Evolutionary conservation across 2,888 invertebrate species (phyloP).

Genomic region (Pachycephus smyrnensis): DNA sequence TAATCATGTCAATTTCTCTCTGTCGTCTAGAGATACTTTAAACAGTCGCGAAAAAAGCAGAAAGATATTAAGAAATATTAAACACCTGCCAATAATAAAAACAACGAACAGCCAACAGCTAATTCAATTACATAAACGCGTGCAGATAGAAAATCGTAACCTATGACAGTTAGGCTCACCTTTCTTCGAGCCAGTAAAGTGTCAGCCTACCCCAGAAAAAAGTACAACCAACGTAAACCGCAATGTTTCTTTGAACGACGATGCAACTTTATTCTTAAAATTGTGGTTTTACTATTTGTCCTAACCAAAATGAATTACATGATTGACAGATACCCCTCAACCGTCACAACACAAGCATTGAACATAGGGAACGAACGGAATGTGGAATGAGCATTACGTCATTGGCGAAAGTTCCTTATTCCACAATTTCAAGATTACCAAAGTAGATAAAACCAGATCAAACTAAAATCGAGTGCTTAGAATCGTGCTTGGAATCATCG

Average conservation of each 20-base stretch:
- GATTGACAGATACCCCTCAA: not conserved
- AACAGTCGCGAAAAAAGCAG: not conserved
- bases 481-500: no score
- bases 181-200: not conserved
- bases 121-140: not conserved
- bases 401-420: not conserved
- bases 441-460: not conserved
- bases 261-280: not conserved
- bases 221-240: not conserved
- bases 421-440: not conserved
- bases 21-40: not conserved
- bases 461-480: not conserved
- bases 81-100: not conserved
- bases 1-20: not conserved
- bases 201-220: not conserved
- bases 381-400: not conserved
- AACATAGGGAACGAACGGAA: slow-evolving; percentile 12
- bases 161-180: not conserved
- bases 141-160: not conserved
- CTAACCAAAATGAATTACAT: not conserved
- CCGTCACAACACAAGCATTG: not conserved
- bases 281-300: not conserved
- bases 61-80: not conserved
- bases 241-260: not conserved
- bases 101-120: not conserved